Evolutionary conservation across 2,113 vertebrate species (phyloP), one percentile per base, ranked within the genome.

Genomic region (Ahaetulla prasina): DNA sequence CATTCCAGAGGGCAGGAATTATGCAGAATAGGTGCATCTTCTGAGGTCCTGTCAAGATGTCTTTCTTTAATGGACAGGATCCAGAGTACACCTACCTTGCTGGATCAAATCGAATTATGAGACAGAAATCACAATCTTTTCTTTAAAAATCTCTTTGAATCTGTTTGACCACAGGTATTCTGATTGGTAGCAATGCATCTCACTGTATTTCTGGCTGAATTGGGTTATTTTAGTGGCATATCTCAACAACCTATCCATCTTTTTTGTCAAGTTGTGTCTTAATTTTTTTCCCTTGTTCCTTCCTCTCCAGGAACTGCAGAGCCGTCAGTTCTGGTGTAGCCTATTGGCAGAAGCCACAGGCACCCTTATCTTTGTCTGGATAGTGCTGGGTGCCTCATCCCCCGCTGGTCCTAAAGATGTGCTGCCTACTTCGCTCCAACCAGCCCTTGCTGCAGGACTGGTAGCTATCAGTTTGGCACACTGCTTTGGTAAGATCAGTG

Each of bases 401-500:
- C 97, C 97, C 0, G 0, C 89, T 0, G 0, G 53, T 35, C 53
- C 91, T 63, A 87, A 94, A 8, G 74, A 94, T 90, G 22, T 91
- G 50, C 5, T 94, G 47, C 90, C 97, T 97, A 39, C 96, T 95
- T 63, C 92, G 0, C 9, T 98, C 93, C 97, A 98, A 0, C 98
- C 98, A 0, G 98, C 98, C 0, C 95, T 98, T 93, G 98, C 97
- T 0, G 97, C 97, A 80, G 98, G 98, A 1, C 96, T 97, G 96
- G 97, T 92, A 23, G 96, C 98, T 8, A 96, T 97, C 20, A 96
- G 92, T 3, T 94, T 98, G 91, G 94, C 94, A 53, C 96, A 97
- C 91, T 97, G 97, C 96, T 98, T 98, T 88, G 97, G 98, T 94
- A 98, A 98, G 90, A 97, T 98, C 94, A 98, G 97, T 9, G 97